phyloP scores from a whole-genome alignment of 2,113 vertebrate genomes.

The Calypte anna region DNA sequence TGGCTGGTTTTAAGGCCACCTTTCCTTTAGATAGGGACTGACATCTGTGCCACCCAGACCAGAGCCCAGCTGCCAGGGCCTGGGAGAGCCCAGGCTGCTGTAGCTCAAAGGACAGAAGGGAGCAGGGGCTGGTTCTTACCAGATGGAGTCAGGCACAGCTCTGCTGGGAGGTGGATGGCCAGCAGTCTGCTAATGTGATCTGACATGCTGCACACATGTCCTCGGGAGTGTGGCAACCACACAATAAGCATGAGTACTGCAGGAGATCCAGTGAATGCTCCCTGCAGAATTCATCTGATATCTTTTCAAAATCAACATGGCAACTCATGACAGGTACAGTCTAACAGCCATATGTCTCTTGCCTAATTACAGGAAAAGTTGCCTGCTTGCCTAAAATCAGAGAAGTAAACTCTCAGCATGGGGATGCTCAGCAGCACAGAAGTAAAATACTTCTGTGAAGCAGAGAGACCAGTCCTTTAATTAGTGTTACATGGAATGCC shows the following conservation, averaged over 20 bases:
- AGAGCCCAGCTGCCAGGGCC: accelerated
- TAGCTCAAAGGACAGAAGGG: accelerated
- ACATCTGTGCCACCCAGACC: accelerated
- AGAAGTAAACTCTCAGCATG: background rate
- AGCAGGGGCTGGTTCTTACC: background rate
- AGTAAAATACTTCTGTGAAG: background rate
- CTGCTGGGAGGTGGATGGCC: background rate
- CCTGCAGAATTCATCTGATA: background rate
- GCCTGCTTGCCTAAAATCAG: background rate
- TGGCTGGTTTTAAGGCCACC: background rate
- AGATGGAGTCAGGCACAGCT: accelerated
- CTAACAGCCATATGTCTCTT: background rate
- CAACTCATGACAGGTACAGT: background rate
- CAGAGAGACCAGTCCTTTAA: background rate
- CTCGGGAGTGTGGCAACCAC: accelerated
- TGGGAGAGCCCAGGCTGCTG: accelerated
- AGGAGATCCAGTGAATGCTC: background rate
- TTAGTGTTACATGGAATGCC: accelerated
- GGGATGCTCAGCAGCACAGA: background rate
- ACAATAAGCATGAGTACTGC: background rate
- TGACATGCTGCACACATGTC: background rate
- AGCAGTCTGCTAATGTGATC: background rate
- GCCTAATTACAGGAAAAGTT: slow-evolving; percentile 7
- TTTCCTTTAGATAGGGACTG: background rate
- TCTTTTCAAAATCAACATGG: background rate